Evolutionary conservation across 2,113 vertebrate genomes (phyloP), one percentile per base, ranked within the genome.

Genomic region (Leptocoma aspasia): DNA sequence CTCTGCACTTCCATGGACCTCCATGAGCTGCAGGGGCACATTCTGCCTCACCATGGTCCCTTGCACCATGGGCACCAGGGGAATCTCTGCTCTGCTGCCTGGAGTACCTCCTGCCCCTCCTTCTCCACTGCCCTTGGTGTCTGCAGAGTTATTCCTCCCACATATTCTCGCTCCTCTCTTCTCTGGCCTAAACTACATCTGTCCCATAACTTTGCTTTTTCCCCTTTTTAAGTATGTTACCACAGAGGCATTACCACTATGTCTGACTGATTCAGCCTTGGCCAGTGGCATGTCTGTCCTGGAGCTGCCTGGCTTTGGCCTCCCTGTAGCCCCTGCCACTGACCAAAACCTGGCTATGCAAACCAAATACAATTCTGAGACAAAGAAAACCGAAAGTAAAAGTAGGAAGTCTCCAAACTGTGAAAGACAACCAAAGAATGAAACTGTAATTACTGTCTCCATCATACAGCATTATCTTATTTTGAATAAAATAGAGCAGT

Each of bases 221-320:
- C 12, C 14, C 17, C 5, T 45, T 28, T 68, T 68, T 15, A 53
- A 53, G 17, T n/a, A 39, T 15, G 24, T 39, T 66, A n/a, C 47
- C 33, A 59, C 28, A 75, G 20, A 60, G 24, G 4, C 28, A 53
- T 35, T 47, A 26, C 45, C 41, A 41, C 21, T 7, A 35, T 41
- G 39, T 53, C 47, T 76, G 61, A 66, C 2, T 39, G 54, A 68
- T 45, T 47, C 10, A 52, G 39, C n/a, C 45, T 54, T 35, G 39
- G 33, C 30, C 27, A 60, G 33, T 0, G 0, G 28, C 1, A 0
- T 6, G 30, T 27, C 70, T 30, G 16, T 15, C 14, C n/a, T 41
- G 39, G 39, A 60, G 30, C 39, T 53, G 15, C 39, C 54, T 39
- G 39, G 73, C 24, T 63, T 47, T 56, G 65, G 57, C 35, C 33